phyloP scores from a whole-genome alignment of 1,140 invertebrate genomes.

The Littorina saxatilis region DNA sequence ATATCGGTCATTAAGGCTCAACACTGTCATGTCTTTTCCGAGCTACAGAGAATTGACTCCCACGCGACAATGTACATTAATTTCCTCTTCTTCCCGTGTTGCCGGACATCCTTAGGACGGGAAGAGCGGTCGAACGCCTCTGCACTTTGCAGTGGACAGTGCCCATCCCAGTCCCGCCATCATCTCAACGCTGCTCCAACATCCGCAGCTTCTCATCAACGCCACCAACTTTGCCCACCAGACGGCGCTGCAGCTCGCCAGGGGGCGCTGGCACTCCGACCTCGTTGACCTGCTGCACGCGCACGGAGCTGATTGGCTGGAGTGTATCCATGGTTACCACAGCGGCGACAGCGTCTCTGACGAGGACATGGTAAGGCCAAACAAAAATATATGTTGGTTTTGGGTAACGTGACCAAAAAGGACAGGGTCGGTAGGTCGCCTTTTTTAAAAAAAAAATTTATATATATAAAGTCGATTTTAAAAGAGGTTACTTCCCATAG shows the following conservation, averaged over 20 bases:
- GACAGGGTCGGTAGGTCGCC: too few species aligned
- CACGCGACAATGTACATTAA: too few species aligned
- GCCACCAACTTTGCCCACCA: slow-evolving; percentile 47
- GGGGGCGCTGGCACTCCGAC: slow-evolving; percentile 42
- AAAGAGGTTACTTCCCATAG: too few species aligned
- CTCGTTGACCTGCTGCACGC: slow-evolving; percentile 35
- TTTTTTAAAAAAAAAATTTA: too few species aligned
- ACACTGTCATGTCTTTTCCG: too few species aligned
- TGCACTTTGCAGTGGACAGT: slow-evolving; percentile 58
- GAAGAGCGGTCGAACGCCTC: slow-evolving; percentile 56
- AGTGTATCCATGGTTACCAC: slow-evolving; percentile 14
- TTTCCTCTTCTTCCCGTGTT: too few species aligned
- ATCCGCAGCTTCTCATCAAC: slow-evolving; percentile 46
- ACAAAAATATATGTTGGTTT: too few species aligned
- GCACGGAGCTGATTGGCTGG: slow-evolving; percentile 39
- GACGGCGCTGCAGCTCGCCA: slow-evolving; percentile 53
- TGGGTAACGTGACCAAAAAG: too few species aligned
- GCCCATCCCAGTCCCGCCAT: slow-evolving; percentile 27
- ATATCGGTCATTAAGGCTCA: too few species aligned
- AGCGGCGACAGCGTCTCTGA: slow-evolving; percentile 31
- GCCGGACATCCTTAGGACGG: too few species aligned
- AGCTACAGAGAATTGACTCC: too few species aligned
- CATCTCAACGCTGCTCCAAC: slow-evolving; percentile 18
- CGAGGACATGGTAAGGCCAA: slow-evolving; percentile 49
- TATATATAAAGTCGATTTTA: too few species aligned